Evolutionary conservation across 2,797 vertebrate genomes (phyloP).

Genomic region (Lacerta viridis): DNA sequence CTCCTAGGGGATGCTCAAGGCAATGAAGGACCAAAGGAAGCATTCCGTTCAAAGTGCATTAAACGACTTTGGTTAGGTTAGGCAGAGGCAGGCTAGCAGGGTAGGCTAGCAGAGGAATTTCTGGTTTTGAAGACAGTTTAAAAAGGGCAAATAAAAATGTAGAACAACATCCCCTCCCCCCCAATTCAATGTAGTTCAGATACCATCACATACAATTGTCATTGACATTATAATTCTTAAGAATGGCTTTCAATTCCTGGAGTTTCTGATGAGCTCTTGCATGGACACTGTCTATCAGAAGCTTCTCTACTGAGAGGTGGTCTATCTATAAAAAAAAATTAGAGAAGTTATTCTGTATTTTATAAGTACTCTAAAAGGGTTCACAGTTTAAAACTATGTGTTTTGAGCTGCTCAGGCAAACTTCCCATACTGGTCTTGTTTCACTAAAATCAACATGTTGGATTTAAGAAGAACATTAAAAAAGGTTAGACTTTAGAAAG

Average conservation of each 20-base stretch:
- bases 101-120: not conserved
- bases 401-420: not conserved
- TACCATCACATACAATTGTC: conserved; percentile 91
- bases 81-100: not conserved
- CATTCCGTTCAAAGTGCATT: not conserved
- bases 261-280: conserved; percentile 97
- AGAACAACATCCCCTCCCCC: not conserved
- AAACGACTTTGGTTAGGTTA: not conserved
- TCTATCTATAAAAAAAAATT: conserved; percentile 88
- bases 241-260: conserved; percentile 96
- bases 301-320: conserved; percentile 97
- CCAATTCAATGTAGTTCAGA: conserved; percentile 28
- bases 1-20: not conserved
- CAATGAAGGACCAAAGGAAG: not conserved
- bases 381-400: not conserved
- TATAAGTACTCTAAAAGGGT: not conserved
- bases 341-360: conserved; percentile 3
- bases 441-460: not conserved
- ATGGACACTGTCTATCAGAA: conserved; percentile 97
- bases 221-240: conserved; percentile 91
- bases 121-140: not conserved
- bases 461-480: too few species aligned
- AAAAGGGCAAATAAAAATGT: not conserved
- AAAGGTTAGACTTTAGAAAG: too few species aligned
- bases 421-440: not conserved